Evolutionary conservation across 2,797 vertebrate genomes (phyloP).

Genomic region (Taeniopygia guttata): DNA sequence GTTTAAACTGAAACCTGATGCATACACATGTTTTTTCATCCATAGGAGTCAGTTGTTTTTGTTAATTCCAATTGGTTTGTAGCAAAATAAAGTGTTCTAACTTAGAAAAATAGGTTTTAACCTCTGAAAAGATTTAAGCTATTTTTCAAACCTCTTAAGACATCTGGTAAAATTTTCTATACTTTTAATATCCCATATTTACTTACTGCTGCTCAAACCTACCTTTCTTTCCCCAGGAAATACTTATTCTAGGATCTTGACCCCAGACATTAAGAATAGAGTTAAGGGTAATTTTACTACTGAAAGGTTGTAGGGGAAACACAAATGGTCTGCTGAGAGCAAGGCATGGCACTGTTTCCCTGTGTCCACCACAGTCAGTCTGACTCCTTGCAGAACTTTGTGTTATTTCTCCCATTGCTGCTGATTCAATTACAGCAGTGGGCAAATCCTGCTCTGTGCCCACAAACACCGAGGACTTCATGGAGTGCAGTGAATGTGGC

Average conservation of each 20-base stretch:
- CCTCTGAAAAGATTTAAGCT: not conserved
- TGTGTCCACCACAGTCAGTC: not conserved
- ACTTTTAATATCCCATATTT: not conserved
- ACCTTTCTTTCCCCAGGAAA: not conserved
- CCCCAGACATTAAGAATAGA: not conserved
- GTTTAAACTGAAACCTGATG: not conserved
- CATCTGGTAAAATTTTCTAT: not conserved
- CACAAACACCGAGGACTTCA: not conserved
- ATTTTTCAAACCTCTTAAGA: not conserved
- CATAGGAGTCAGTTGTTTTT: not conserved
- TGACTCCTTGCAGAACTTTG: not conserved
- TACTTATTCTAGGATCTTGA: not conserved
- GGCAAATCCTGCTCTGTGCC: not conserved
- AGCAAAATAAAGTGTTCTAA: not conserved
- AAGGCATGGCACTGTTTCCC: not conserved
- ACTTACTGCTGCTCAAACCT: not conserved
- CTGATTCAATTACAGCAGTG: not conserved
- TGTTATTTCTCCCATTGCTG: not conserved
- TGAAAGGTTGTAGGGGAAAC: not conserved
- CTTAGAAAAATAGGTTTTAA: not conserved
- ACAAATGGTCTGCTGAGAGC: accelerated
- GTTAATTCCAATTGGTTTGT: not conserved
- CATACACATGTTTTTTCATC: not conserved
- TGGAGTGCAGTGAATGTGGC: not conserved
- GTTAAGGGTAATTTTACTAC: not conserved